Percentiles rank a stretch among this genome's conserved stretches.
These are phyloP conservation scores for Bradynema listronoti DNA, from an alignment of 1,140 invertebrate genomes.

Conservation along the genomic window DNA sequence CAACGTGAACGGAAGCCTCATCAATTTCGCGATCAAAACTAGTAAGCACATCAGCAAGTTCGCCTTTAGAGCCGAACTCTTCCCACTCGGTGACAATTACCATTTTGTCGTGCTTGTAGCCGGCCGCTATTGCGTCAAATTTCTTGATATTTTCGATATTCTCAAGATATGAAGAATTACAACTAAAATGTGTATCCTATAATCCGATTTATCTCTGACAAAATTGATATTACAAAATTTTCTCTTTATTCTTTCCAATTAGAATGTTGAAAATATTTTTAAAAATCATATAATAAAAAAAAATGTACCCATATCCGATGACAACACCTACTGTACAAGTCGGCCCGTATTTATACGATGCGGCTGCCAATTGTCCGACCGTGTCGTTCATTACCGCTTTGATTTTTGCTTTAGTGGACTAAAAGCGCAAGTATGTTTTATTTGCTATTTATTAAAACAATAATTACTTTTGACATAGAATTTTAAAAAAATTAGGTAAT, in stretches of 20 bases:
- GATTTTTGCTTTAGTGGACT: slow-evolving; percentile 53
- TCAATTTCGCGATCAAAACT: slow-evolving; percentile 55
- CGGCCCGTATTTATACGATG: slow-evolving; percentile 53
- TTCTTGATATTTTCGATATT: slow-evolving; percentile 52
- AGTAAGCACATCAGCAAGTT: slow-evolving; percentile 51
- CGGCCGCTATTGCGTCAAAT: slow-evolving; percentile 42
- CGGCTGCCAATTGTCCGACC: slow-evolving; percentile 54
- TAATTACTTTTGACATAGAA: slow-evolving; percentile 9
- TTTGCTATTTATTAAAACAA: too few relatives aligned
- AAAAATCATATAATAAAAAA: not conserved
- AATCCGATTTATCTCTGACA: not conserved
- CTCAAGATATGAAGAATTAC: slow-evolving; percentile 55
- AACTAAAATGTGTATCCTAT: slow-evolving; percentile 40
- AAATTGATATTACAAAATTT: not conserved
- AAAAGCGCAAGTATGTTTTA: slow-evolving; percentile 18
- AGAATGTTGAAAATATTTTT: not conserved
- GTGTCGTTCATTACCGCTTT: slow-evolving; percentile 58
- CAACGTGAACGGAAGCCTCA: slow-evolving; percentile 49
- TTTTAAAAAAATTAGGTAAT: slow-evolving; percentile 2
- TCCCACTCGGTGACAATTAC: slow-evolving; percentile 55
- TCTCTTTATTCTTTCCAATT: not conserved
- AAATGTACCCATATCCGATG: slow-evolving; percentile 53
- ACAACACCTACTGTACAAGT: slow-evolving; percentile 54
- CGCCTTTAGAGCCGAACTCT: slow-evolving; percentile 53
- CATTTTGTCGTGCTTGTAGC: slow-evolving; percentile 50